A percentile compares a stretch with the other conserved stretches of the same genome.
phyloP scores from a whole-genome alignment of 2,113 vertebrate genomes.

The Carettochelys insculpta region DNA sequence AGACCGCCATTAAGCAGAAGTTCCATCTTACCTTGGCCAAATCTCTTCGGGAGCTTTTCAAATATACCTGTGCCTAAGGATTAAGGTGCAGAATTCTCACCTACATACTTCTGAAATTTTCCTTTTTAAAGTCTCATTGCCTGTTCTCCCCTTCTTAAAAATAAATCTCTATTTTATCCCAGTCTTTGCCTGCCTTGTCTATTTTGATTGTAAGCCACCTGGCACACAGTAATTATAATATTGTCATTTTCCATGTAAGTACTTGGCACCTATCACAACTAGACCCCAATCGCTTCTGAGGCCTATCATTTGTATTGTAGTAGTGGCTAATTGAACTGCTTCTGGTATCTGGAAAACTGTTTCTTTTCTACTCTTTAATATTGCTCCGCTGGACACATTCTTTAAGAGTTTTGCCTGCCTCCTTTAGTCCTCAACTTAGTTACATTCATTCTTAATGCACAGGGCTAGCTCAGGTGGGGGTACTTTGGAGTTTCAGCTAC shows the following conservation, averaged over 20 bases:
- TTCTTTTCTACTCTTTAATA: background rate
- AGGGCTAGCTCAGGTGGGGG: background rate
- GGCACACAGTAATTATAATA: background rate
- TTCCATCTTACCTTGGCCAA: background rate
- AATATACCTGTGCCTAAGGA: background rate
- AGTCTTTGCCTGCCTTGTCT: no score
- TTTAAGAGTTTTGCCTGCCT: background rate
- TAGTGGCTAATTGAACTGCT: no score
- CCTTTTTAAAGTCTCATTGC: background rate
- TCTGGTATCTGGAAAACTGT: background rate
- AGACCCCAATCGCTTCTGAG: background rate
- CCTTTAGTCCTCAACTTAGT: background rate
- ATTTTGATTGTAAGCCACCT: background rate
- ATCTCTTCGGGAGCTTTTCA: background rate
- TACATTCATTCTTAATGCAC: background rate
- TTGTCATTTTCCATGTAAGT: background rate
- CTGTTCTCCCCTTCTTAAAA: background rate
- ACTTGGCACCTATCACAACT: background rate
- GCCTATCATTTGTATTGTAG: rapidly evolving
- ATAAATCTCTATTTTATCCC: rapidly evolving
- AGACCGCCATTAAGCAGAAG: background rate
- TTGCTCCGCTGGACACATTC: background rate
- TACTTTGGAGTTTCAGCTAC: background rate
- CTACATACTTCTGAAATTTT: background rate
- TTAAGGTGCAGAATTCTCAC: background rate